Conservation (phyloP, 2,797 vertebrate genomes). For the Setipinna tenuifilis region DNA sequence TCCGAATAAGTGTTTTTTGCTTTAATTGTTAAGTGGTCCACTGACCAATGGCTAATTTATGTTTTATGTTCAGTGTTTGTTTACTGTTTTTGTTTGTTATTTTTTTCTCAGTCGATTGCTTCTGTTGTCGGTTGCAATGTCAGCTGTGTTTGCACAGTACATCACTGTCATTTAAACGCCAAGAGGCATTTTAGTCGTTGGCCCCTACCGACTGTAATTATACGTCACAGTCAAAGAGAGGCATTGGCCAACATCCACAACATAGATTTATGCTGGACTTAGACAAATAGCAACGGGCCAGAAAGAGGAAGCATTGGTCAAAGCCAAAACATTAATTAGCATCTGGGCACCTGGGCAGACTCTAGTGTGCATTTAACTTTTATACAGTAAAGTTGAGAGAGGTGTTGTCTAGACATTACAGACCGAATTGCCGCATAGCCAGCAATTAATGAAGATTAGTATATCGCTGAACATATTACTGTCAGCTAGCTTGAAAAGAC, state of each 20-base stretch:
- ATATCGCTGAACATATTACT: conserved; percentile 2
- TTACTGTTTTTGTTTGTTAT: conserved; percentile 32
- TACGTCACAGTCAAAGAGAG: conserved; percentile 26
- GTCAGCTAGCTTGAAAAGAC: neutral
- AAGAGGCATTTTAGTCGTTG: conserved; percentile 21
- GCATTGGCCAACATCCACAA: conserved; percentile 17
- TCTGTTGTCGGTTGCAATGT: conserved; percentile 40
- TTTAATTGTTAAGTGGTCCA: conserved; percentile 4
- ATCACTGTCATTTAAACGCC: conserved; percentile 5
- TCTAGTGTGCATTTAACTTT: conserved; percentile 3
- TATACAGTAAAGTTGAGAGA: neutral
- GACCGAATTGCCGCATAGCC: neutral
- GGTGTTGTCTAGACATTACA: neutral
- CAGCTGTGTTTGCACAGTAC: conserved; percentile 26
- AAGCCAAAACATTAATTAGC: conserved; percentile 20
- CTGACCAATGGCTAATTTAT: conserved; percentile 33
- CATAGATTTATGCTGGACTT: conserved; percentile 28
- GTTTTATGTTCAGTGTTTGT: conserved; percentile 47
- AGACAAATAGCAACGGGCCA: neutral
- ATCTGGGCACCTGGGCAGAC: neutral
- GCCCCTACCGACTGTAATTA: conserved; percentile 29
- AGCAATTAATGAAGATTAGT: conserved; percentile 8
- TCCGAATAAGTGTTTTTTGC: neutral
- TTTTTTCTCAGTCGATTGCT: conserved; percentile 9
- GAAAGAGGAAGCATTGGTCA: neutral